phyloP scores from a whole-genome alignment of 2,888 invertebrate species.

The Conomelus anceps region DNA sequence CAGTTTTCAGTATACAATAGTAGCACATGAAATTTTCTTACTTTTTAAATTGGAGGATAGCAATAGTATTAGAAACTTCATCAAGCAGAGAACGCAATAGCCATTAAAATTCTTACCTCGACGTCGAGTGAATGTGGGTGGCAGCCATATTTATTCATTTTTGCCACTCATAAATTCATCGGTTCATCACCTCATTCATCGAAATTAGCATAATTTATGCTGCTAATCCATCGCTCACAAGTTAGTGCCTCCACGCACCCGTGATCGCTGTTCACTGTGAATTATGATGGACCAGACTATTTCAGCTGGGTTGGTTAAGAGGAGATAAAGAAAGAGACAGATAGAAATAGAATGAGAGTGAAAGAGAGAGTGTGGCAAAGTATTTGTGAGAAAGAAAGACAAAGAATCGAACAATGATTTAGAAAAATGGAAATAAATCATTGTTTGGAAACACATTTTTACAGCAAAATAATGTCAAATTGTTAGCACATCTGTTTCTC shows the following conservation, averaged over 20 bases:
- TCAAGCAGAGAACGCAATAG: neutral
- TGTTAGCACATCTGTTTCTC: neutral
- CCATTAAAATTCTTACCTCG: neutral
- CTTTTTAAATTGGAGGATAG: too few relatives aligned
- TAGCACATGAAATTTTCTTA: neutral
- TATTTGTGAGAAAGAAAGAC: conserved; percentile 9
- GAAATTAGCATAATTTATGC: too few relatives aligned
- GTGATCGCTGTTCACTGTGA: neutral
- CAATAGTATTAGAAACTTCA: neutral
- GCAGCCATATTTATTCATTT: neutral
- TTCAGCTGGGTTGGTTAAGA: neutral
- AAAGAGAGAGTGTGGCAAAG: neutral
- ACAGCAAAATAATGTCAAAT: conserved; percentile 40
- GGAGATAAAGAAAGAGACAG: neutral
- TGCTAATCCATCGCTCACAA: too few relatives aligned
- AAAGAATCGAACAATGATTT: conserved; percentile 22
- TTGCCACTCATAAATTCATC: neutral
- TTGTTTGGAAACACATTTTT: conserved; percentile 9
- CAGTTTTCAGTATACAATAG: neutral
- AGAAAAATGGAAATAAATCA: conserved; percentile 6
- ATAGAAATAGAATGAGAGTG: neutral
- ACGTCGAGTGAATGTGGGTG: neutral
- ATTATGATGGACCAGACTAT: neutral
- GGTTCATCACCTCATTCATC: neutral
- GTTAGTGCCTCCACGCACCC: too few relatives aligned